Evolutionary conservation across 2,797 vertebrate genomes (phyloP), one percentile per base, ranked within the genome.

Genomic region (Mus spretus): DNA sequence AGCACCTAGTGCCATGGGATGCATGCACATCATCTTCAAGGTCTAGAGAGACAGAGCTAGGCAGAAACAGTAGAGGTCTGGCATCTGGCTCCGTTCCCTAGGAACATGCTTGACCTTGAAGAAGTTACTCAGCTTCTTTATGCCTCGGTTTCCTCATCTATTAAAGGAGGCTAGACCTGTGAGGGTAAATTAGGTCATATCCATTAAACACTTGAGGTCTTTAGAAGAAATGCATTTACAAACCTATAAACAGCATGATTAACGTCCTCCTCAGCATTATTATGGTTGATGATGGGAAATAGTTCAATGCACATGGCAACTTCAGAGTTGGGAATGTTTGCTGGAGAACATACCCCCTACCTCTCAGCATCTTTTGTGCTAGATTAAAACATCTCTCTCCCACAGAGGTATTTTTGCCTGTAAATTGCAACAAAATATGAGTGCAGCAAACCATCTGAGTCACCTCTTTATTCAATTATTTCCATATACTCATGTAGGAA

Each of bases 161-260:
- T 95, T 93, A 97, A 97, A 92, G 44, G 75, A 50, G 74, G 89
- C 81, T 81, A 90, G 88, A 92, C 61, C 15, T 70, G 91, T 67
- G 65, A 95, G 85, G 90, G 95, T 95, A 85, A 96, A 96, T 96
- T 97, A 94, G 96, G 97, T 97, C 97, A 95, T 75, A 89, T 63
- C 81, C 78, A 95, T 98, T 96, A 97, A 98, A 95, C 96, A 93
- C 65, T 91, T 85, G 20, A 95, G 89, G 67, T 80, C 95, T 97
- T 96, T 93, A 93, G 92, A 94, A 96, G 95, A 96, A 91, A 85
- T 89, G 91, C 93, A 89, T 97, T 97, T 96, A 96, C 12, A 93
- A 94, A 89, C 93, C 92, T 91, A 90, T 96, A 94, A 97, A 97
- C 0, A 15, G n/a, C 65, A 70, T 94, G 87, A 96, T 97, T 91